These are phyloP conservation scores for Muntiacus reevesi DNA, from an alignment of 2,113 vertebrate species.

Conservation along the genomic window DNA sequence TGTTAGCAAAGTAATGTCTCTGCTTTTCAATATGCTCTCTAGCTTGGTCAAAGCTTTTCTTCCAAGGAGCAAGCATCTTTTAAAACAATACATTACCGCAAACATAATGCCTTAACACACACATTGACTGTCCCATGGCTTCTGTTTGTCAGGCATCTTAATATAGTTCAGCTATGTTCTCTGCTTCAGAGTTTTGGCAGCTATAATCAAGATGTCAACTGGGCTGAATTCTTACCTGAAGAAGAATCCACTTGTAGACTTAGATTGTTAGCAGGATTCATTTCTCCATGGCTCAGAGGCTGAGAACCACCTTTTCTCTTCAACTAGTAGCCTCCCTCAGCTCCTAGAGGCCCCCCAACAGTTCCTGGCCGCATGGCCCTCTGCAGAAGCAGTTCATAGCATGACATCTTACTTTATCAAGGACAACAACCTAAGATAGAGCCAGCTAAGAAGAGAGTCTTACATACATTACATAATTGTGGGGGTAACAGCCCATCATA, in stretches of 20 bases:
- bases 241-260: neutral
- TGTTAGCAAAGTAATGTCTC: neutral
- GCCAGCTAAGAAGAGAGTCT: neutral
- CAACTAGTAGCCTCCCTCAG: neutral
- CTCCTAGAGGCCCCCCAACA: neutral
- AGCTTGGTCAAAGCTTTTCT: neutral
- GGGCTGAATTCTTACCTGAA: neutral
- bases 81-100: neutral
- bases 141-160: neutral
- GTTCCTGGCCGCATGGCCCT: rapidly evolving
- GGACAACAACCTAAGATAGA: neutral
- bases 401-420: neutral
- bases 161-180: neutral
- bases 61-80: neutral
- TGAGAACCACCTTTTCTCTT: neutral
- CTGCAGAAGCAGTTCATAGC: neutral
- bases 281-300: neutral
- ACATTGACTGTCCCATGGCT: neutral
- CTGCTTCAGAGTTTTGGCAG: neutral
- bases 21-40: neutral
- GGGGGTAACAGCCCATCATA: neutral
- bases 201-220: neutral
- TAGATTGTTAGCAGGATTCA: neutral
- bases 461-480: neutral
- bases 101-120: neutral